phyloP scores from a whole-genome alignment of 1,140 invertebrate genomes.

The Papilio aristodemus region DNA sequence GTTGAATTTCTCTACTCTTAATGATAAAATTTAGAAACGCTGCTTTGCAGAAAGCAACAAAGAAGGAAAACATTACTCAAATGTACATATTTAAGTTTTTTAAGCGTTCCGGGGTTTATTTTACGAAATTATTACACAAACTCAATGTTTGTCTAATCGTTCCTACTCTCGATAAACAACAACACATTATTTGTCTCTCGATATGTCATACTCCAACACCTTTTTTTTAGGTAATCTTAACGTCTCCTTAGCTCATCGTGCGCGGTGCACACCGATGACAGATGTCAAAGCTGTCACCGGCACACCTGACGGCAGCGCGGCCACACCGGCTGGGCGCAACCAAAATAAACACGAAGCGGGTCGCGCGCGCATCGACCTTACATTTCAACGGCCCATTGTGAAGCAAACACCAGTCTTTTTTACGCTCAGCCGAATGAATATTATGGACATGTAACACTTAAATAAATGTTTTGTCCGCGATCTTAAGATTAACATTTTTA shows the following conservation, averaged over 20 bases:
- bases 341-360: constrained; percentile 49
- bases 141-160: too few species aligned
- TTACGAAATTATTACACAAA: too few species aligned
- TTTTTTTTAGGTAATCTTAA: constrained; percentile 21
- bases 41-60: too few species aligned
- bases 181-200: too few species aligned
- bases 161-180: too few species aligned
- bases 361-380: constrained; percentile 47
- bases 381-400: constrained; percentile 58
- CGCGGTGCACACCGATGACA: not conserved
- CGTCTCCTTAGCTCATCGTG: not conserved
- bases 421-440: constrained; percentile 35
- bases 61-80: too few species aligned
- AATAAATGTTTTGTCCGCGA: too few species aligned
- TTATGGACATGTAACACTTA: constrained; percentile 40
- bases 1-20: not conserved
- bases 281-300: constrained; percentile 32
- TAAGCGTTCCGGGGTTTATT: not conserved
- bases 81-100: too few species aligned
- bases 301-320: constrained; percentile 42
- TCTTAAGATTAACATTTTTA: too few species aligned
- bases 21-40: too few species aligned
- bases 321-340: constrained; percentile 33
- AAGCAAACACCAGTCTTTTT: constrained; percentile 47
- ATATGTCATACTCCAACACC: too few species aligned